phyloP scores from a whole-genome alignment of 2,888 invertebrate genomes.

The Diarsia rubi region DNA sequence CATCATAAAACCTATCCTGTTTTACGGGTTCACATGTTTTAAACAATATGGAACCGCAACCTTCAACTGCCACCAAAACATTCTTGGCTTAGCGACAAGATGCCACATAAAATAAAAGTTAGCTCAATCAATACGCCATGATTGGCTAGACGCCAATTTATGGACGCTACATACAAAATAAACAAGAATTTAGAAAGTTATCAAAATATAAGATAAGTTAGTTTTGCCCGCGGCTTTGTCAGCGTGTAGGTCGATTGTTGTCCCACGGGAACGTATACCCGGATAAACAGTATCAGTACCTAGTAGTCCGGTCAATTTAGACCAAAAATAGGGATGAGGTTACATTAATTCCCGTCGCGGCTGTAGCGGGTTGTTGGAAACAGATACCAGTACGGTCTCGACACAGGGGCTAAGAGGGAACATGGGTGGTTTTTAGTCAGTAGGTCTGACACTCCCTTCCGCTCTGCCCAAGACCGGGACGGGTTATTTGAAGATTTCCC shows the following conservation, averaged over 20 bases:
- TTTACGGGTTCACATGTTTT: neutral
- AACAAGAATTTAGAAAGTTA: neutral
- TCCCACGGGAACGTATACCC: neutral
- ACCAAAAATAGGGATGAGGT: too few species aligned
- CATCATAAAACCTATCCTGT: neutral
- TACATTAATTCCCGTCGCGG: too few species aligned
- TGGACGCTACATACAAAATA: neutral
- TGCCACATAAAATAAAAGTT: slow-evolving; percentile 24
- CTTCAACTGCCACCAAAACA: slow-evolving; percentile 6
- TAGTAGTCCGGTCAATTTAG: too few species aligned
- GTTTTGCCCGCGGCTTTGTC: neutral
- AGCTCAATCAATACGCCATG: slow-evolving; percentile 29
- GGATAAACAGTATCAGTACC: neutral
- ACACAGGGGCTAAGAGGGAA: too few species aligned
- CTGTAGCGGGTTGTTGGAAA: too few species aligned
- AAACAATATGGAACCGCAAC: neutral
- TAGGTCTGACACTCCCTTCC: too few species aligned
- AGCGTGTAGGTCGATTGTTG: neutral
- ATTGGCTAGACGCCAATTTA: slow-evolving; percentile 40
- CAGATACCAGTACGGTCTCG: too few species aligned
- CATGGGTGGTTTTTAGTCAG: too few species aligned
- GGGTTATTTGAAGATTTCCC: too few species aligned
- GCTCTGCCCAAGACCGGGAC: too few species aligned
- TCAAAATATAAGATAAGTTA: neutral
- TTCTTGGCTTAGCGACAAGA: slow-evolving; percentile 28